Percentiles rank a stretch among this genome's conserved stretches.
Conservation (phyloP, 2,113 vertebrate genomes). For the Sigmodon hispidus region DNA sequence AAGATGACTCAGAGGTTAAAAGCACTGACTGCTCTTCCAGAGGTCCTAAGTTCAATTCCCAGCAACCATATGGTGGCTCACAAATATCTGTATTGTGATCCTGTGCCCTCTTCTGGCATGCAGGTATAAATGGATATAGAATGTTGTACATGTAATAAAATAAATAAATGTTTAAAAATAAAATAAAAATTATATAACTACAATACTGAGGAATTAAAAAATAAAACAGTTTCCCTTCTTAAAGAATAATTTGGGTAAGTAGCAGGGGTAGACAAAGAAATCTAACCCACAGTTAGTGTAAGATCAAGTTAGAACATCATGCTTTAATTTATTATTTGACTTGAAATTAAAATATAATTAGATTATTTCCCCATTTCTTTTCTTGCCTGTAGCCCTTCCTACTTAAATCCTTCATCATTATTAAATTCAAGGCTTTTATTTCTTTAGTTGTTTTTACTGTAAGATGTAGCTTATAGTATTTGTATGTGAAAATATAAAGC, state of each 20-base stretch:
- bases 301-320: background rate
- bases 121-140: too few relatives aligned
- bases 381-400: background rate
- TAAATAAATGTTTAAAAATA: too few relatives aligned
- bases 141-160: too few relatives aligned
- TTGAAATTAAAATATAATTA: background rate
- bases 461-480: background rate
- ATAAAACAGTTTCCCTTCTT: background rate
- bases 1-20: too few relatives aligned
- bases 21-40: too few relatives aligned
- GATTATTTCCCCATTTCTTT: background rate
- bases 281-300: background rate
- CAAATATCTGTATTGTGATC: too few relatives aligned
- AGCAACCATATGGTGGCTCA: too few relatives aligned
- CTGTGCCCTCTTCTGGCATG: too few relatives aligned
- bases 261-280: background rate
- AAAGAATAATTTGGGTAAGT: rapidly evolving
- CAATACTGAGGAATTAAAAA: background rate
- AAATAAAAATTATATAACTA: background rate
- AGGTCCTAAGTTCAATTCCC: too few relatives aligned
- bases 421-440: background rate
- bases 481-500: background rate
- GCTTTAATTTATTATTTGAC: background rate
- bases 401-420: background rate
- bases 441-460: background rate